Percentiles rank a stretch among this genome's conserved stretches.
Conservation (phyloP, 1,140 invertebrate species). For the Druon quercuslanigerum region DNA sequence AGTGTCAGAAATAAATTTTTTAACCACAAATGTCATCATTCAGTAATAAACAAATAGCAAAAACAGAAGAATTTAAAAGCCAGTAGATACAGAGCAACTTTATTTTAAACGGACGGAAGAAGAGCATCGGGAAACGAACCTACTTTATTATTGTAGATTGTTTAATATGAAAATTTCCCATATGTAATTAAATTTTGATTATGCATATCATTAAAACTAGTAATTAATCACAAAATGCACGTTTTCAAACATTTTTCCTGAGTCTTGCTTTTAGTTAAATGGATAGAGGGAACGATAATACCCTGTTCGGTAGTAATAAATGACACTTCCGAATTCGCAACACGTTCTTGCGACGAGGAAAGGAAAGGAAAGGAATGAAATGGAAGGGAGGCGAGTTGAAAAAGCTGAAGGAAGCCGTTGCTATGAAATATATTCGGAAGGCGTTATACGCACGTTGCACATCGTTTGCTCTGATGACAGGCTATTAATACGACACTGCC, state of each 20-base stretch:
- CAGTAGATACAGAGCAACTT: no score
- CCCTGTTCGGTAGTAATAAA: constrained; percentile 9
- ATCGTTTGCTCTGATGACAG: constrained; percentile 24
- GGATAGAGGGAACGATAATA: background rate
- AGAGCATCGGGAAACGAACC: no score
- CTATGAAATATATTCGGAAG: constrained; percentile 15
- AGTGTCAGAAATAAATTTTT: no score
- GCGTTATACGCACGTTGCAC: constrained; percentile 7
- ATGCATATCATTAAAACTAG: no score
- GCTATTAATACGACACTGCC: constrained; percentile 33
- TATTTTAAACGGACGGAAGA: no score
- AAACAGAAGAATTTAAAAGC: no score
- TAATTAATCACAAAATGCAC: no score
- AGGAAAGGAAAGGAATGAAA: constrained; percentile 14
- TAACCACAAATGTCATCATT: no score
- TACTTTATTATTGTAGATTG: no score
- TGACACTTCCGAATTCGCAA: constrained; percentile 16
- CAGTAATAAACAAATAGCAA: no score
- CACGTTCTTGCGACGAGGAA: constrained; percentile 18
- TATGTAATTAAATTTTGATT: no score
- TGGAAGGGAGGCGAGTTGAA: background rate
- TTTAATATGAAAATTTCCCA: no score
- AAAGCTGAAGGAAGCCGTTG: background rate
- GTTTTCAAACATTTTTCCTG: background rate
- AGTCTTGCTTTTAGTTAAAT: background rate